Evolutionary conservation across 2,113 vertebrate species (phyloP).

Genomic region (Benitochromis conjunctus): DNA sequence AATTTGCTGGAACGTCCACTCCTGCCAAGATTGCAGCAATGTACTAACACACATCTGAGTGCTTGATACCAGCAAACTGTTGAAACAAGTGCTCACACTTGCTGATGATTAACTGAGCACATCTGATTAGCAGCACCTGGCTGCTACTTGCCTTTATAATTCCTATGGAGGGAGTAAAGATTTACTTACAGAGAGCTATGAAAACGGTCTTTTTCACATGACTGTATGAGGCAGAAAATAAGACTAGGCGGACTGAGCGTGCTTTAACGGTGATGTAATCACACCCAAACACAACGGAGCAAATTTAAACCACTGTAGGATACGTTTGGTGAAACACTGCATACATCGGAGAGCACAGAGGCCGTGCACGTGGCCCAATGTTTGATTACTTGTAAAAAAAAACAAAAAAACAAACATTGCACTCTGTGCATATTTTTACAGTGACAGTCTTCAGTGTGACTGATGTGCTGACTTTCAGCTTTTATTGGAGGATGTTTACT

Average conservation of each 20-base stretch:
- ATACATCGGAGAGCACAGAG: neutral
- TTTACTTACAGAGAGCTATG: neutral
- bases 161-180: neutral
- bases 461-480: neutral
- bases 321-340: neutral
- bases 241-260: rapidly evolving
- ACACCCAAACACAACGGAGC: neutral
- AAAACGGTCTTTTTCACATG: neutral
- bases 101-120: neutral
- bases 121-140: neutral
- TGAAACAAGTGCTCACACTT: neutral
- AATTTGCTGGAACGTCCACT: neutral
- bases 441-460: neutral
- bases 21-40: neutral
- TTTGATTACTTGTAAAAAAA: neutral
- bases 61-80: neutral
- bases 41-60: neutral
- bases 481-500: neutral
- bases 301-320: rapidly evolving
- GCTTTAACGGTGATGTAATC: neutral
- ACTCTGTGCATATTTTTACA: neutral
- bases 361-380: neutral
- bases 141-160: neutral
- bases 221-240: neutral
- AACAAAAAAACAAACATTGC: neutral